Evolutionary conservation across 2,888 invertebrate species (phyloP), one percentile per base, ranked within the genome.

Genomic region (Lasioglossum pauxillum): DNA sequence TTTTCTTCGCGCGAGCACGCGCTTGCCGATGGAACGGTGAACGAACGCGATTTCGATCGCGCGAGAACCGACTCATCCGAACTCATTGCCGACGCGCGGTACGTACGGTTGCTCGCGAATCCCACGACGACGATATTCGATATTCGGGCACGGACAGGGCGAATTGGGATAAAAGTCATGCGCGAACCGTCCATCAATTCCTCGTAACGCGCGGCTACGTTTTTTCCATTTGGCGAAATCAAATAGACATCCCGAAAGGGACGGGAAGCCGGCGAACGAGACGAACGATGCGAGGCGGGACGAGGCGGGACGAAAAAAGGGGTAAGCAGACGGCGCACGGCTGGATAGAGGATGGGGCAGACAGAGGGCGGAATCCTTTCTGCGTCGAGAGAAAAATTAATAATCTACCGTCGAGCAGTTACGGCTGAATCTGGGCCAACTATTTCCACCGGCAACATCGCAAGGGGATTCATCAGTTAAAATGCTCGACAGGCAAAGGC

Each of bases 361-460:
- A 79, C 69, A 81, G 74, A 60, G 77, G 27, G 71, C 23, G 38
- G 81, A 87, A 84, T 88, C 86, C 89, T 86, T 84, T 89, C 75
- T 84, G 83, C 81, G 82, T 57, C 84, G 82, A 83, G 85, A 90
- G 90, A 89, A 89, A 90, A 90, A 90, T 90, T 89, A 90, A 90
- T 90, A 90, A 90, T 90, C 90, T 84, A 87, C 84, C 84, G 86
- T 83, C 75, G 85, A 89, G 87, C 88, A 88, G 82, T 86, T 89
- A 83, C 85, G 74, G 82, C 80, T 88, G 89, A 90, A 90, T 90
- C 89, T 88, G 88, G 88, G 90, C 90, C 90, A 90, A 90, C 90
- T 90, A 90, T 90, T 90, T 90, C 80, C 86, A 76, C 73, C 83
- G 87, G 86, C 88, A 90, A 88, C 85, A 85, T 90, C 83, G 82